These are phyloP conservation scores for Drosophila maculinotata DNA, from an alignment of 2,888 invertebrate genomes.

Conservation along the genomic window DNA sequence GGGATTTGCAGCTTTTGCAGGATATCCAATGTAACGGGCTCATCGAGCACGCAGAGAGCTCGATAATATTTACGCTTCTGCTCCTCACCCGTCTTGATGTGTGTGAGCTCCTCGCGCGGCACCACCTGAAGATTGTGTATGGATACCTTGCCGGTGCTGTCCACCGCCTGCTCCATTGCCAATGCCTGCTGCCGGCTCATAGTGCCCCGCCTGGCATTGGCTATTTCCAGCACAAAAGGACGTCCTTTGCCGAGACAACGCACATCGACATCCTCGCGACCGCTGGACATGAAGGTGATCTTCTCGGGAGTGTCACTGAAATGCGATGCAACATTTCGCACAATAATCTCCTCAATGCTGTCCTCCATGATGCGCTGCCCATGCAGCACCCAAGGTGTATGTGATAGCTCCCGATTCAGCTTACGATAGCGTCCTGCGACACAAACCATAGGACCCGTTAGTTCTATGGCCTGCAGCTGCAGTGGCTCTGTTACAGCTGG, in stretches of 20 bases:
- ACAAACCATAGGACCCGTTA: slow-evolving; percentile 83
- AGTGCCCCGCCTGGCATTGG: slow-evolving; percentile 88
- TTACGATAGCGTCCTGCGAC: slow-evolving; percentile 90
- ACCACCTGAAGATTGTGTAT: slow-evolving; percentile 89
- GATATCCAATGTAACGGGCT: slow-evolving; percentile 86
- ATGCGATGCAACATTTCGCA: slow-evolving; percentile 87
- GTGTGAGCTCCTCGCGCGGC: slow-evolving; percentile 88
- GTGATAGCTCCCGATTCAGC: slow-evolving; percentile 92
- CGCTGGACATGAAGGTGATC: slow-evolving; percentile 94
- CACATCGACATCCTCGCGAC: slow-evolving; percentile 99
- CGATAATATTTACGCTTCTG: slow-evolving; percentile 94
- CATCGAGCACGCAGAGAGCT: slow-evolving; percentile 89
- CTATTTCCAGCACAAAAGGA: slow-evolving; percentile 95
- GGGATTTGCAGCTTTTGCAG: slow-evolving; percentile 85
- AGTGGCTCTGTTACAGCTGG: slow-evolving; percentile 82
- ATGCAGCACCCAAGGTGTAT: slow-evolving; percentile 91
- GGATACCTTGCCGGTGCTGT: slow-evolving; percentile 86
- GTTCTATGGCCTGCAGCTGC: slow-evolving; percentile 70
- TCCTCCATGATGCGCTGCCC: slow-evolving; percentile 92
- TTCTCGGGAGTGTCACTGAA: slow-evolving; percentile 84
- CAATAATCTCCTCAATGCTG: slow-evolving; percentile 96
- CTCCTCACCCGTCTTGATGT: slow-evolving; percentile 94
- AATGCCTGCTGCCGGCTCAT: slow-evolving; percentile 86
- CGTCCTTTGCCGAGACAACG: slow-evolving; percentile 95
- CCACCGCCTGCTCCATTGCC: slow-evolving; percentile 87